A percentile compares a stretch with the other conserved stretches of the same genome.
Evolutionary conservation across 2,113 vertebrate genomes (phyloP).

Genomic region (Scopus umbretta): DNA sequence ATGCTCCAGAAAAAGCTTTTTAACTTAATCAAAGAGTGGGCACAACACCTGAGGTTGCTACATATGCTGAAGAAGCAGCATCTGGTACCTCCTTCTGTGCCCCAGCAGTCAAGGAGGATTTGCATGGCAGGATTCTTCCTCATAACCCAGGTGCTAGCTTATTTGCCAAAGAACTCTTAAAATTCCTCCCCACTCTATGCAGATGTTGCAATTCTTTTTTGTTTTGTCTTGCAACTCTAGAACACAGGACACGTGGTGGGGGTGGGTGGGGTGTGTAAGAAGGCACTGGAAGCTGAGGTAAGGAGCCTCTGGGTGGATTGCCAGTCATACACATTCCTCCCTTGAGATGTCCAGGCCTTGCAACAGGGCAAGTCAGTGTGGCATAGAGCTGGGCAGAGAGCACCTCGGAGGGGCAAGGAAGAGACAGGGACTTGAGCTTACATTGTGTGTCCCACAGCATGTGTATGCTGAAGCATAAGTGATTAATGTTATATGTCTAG

Average conservation of each 20-base stretch:
- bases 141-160: not conserved
- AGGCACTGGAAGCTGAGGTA: not conserved
- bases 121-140: not conserved
- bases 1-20: not conserved
- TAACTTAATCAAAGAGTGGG: not conserved
- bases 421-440: not conserved
- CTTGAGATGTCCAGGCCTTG: not conserved
- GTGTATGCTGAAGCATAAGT: not conserved
- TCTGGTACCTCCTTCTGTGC: not conserved
- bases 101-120: not conserved
- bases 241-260: rapidly evolving
- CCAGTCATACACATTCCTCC: not conserved
- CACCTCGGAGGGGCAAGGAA: not conserved
- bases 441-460: not conserved
- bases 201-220: not conserved
- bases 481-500: not conserved
- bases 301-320: not conserved
- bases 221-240: not conserved
- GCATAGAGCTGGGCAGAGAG: not conserved
- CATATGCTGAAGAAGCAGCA: not conserved
- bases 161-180: not conserved
- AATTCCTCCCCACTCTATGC: not conserved
- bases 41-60: not conserved
- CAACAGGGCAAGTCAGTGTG: not conserved
- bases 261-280: not conserved